Conservation (phyloP, 1,140 invertebrate species). For the Drosophila nasuta region DNA sequence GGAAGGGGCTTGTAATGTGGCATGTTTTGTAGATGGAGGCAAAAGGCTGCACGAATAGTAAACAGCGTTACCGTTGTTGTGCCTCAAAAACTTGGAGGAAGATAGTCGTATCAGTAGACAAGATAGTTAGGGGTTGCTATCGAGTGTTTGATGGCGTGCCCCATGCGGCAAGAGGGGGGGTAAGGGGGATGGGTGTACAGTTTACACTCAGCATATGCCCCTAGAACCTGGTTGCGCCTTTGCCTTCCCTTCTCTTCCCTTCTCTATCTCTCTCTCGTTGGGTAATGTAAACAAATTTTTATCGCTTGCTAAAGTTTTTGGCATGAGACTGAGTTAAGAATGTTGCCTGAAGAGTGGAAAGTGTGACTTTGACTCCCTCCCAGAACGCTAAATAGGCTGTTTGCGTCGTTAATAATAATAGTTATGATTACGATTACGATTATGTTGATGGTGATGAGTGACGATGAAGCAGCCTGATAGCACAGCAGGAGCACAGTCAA, state of each 20-base stretch:
- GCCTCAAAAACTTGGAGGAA: conserved; percentile 44
- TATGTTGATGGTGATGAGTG: conserved; percentile 65
- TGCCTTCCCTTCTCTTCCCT: conserved; percentile 8
- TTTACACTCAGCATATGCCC: conserved; percentile 41
- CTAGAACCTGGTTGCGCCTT: conserved; percentile 48
- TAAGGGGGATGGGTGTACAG: not conserved
- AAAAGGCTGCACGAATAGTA: conserved; percentile 30
- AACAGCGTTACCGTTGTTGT: conserved; percentile 31
- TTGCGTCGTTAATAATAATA: conserved; percentile 79
- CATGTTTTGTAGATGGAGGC: conserved; percentile 16
- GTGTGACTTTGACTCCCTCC: conserved; percentile 50
- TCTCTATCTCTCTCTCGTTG: not conserved
- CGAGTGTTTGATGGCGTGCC: not conserved
- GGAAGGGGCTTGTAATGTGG: conserved; percentile 7
- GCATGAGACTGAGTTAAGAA: conserved; percentile 2
- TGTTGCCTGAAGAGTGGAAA: conserved; percentile 28
- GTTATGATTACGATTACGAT: conserved; percentile 80
- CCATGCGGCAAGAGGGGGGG: not conserved
- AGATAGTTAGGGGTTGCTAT: conserved; percentile 50
- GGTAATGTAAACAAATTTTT: conserved; percentile 81
- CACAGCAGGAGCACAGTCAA: conserved; percentile 28
- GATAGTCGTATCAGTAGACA: conserved; percentile 38
- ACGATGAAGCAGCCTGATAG: conserved; percentile 54
- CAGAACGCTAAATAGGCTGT: conserved; percentile 72
- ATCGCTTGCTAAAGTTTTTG: conserved; percentile 76